Conservation (phyloP, 1,140 invertebrate genomes). For the Polypedilum pembai region DNA sequence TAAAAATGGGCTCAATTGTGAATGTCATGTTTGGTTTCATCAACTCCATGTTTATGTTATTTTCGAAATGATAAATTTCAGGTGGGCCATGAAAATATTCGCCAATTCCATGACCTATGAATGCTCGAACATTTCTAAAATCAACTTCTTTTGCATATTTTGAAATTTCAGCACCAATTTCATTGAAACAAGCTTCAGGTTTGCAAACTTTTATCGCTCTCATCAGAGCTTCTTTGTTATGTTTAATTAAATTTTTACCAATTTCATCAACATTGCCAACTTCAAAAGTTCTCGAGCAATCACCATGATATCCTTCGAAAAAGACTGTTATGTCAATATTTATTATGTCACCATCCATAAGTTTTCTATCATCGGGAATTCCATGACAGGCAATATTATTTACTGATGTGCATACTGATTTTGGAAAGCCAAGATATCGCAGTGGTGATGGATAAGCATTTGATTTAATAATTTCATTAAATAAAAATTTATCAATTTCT, state of each 20-base stretch:
- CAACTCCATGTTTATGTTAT: constrained; percentile 57
- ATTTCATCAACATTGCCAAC: constrained; percentile 72
- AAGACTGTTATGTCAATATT: constrained; percentile 90
- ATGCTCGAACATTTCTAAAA: constrained; percentile 64
- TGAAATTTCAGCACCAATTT: constrained; percentile 66
- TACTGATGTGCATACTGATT: constrained; percentile 90
- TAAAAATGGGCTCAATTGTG: constrained; percentile 86
- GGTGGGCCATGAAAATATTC: constrained; percentile 86
- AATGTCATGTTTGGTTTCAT: constrained; percentile 89
- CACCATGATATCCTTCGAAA: constrained; percentile 81
- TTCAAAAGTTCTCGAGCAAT: constrained; percentile 80
- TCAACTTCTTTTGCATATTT: constrained; percentile 54
- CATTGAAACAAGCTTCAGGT: constrained; percentile 61
- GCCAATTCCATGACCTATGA: constrained; percentile 90
- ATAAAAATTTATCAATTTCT: constrained; percentile 70
- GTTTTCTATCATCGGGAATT: constrained; percentile 76
- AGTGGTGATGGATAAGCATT: constrained; percentile 86
- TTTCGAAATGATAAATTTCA: constrained; percentile 72
- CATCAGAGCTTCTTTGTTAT: constrained; percentile 63
- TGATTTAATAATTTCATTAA: constrained; percentile 60
- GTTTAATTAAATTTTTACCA: constrained; percentile 59
- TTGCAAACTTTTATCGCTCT: constrained; percentile 69
- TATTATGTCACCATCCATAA: constrained; percentile 81
- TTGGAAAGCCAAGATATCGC: constrained; percentile 78
- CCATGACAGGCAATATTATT: constrained; percentile 94